phyloP scores from a whole-genome alignment of 2,113 vertebrate genomes.

The Eulacestoma nigropectus region DNA sequence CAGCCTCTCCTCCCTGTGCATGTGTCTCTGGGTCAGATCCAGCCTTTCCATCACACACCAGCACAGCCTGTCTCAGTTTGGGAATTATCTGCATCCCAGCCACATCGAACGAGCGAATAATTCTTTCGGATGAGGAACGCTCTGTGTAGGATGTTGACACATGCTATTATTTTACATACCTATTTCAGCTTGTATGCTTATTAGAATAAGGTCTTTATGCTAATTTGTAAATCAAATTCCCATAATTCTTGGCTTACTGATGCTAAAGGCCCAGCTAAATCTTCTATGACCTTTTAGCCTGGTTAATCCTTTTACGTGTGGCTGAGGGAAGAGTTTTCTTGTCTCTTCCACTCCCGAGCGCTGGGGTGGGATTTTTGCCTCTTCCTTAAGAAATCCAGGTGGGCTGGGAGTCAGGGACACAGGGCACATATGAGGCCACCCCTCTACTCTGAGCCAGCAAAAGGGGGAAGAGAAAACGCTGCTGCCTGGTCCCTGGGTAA shows the following conservation, averaged over 20 bases:
- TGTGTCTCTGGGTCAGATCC: background rate
- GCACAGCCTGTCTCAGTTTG: background rate
- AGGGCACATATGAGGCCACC: accelerated
- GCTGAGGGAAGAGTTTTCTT: background rate
- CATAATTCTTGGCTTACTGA: constrained; percentile 64
- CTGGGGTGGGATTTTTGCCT: background rate
- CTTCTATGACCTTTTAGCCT: constrained; percentile 61
- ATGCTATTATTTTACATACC: constrained; percentile 44
- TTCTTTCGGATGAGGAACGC: background rate
- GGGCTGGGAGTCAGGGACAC: accelerated
- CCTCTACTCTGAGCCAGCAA: background rate
- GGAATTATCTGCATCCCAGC: background rate
- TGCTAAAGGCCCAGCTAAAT: constrained; percentile 58
- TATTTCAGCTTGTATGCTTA: constrained; percentile 35
- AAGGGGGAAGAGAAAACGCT: background rate
- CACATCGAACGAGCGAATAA: background rate
- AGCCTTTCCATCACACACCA: background rate
- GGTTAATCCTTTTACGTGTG: constrained; percentile 27
- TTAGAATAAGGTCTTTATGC: constrained; percentile 64
- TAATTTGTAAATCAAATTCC: constrained; percentile 66
- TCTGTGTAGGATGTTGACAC: background rate
- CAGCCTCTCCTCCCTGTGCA: no score
- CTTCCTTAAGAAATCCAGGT: background rate
- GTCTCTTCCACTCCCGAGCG: background rate
- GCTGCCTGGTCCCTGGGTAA: background rate